Conservation (phyloP, 2,797 vertebrate genomes). For the Myotis vivesi region DNA sequence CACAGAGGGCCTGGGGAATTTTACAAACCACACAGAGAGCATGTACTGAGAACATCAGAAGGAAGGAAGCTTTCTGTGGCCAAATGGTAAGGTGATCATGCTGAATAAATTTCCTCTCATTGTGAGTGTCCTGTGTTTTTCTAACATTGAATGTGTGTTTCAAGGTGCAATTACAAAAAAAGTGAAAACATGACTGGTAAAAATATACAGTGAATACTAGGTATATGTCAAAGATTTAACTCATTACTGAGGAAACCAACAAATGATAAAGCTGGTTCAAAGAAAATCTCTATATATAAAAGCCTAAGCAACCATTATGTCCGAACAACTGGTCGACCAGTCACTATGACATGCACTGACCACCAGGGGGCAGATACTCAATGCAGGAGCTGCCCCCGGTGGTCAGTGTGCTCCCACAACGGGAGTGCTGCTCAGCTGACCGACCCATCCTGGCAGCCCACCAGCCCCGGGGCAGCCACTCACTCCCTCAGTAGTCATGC, state of each 20-base stretch:
- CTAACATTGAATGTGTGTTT: neutral
- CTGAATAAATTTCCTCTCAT: neutral
- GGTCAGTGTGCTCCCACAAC: no score
- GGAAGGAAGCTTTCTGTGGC: neutral
- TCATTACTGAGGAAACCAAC: neutral
- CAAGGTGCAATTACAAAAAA: slow-evolving; percentile 30
- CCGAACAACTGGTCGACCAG: no score
- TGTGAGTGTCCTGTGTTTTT: neutral
- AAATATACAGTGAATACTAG: neutral
- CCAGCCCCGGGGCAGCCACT: no score
- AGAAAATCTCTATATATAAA: neutral
- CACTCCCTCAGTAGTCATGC: no score
- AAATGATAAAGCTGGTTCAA: neutral
- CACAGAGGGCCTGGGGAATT: neutral
- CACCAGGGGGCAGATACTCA: no score
- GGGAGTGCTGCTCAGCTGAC: no score
- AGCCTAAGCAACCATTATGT: no score
- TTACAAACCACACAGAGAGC: neutral
- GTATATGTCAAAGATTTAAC: neutral
- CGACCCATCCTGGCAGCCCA: no score
- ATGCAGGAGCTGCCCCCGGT: no score
- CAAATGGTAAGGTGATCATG: neutral
- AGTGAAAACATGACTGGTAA: neutral
- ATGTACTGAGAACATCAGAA: neutral
- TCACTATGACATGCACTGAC: no score